Evolutionary conservation across 2,797 vertebrate species (phyloP), one percentile per base, ranked within the genome.

Genomic region (Synaphobranchus kaupii): DNA sequence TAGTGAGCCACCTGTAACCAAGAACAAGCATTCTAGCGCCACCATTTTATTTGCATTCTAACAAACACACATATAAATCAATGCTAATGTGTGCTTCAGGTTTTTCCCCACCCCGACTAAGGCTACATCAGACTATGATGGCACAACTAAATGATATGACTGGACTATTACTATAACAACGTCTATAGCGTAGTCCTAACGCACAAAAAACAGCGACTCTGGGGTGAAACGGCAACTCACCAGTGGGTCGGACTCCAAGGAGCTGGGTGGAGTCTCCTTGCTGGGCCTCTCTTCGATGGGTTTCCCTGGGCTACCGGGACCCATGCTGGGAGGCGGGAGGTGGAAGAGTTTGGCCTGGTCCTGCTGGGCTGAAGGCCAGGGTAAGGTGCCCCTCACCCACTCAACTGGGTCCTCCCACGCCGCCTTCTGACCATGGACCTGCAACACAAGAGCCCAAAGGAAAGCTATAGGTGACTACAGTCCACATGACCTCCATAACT

Each of bases 351-450:
- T 99, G 3, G 97, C 98, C 87, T 99, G 98, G 95, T 99, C 98
- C 93, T 99, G 98, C 90, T 99, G 98, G 1, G 99, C 98, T 47
- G 98, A 98, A 0, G 98, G 98, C 98, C 99, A 99, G 87, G 99
- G 99, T 31, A 99, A 95, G n/a, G 98, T 99, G 89, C 98, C 98
- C 92, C 98, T 95, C 92, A 99, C 99, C 99, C 99, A 99, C 93
- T 99, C 98, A 88, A 99, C 98, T 0, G 99, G 99, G 91, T 99
- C 99, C 92, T 99, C 98, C 98, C 99, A 99, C 5, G 97, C 98
- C 0, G 98, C 97, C 92, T 98, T 99, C 95, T 98, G 98, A 63
- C 98, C 98, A 0, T 99, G 98, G 84, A 98, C 97, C 99, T 99
- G 92, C 52, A 84, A 25, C 87, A 54, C 78, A 68, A 89, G 12